phyloP scores from a whole-genome alignment of 2,113 vertebrate species.

The Notiomystis cincta region DNA sequence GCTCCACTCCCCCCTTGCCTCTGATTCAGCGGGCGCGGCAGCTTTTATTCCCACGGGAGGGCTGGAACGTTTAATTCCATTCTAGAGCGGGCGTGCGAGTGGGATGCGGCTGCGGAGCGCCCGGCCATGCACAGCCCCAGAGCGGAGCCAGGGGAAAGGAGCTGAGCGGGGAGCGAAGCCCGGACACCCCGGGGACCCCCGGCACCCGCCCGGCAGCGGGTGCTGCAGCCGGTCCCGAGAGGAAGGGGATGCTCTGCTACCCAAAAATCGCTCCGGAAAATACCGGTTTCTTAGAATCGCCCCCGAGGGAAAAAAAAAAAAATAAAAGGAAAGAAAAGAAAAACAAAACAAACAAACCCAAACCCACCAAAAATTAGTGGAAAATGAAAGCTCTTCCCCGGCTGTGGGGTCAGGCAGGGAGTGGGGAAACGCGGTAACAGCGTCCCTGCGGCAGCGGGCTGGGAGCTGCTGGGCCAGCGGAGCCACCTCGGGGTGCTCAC shows the following conservation, averaged over 20 bases:
- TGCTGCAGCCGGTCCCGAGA: no score
- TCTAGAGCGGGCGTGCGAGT: neutral
- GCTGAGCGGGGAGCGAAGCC: neutral
- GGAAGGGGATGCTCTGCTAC: neutral
- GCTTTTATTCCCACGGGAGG: neutral
- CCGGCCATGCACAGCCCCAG: neutral
- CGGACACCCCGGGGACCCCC: neutral
- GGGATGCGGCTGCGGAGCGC: neutral
- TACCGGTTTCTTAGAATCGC: accelerated
- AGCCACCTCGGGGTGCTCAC: neutral
- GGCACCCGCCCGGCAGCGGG: neutral
- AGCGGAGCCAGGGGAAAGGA: neutral
- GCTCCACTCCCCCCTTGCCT: accelerated
- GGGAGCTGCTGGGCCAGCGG: neutral
- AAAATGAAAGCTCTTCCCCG: neutral
- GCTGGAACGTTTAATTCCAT: accelerated
- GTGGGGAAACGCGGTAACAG: accelerated
- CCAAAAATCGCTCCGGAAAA: neutral
- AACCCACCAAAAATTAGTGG: neutral
- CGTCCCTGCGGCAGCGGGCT: neutral
- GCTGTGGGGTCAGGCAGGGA: neutral
- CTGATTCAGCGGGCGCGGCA: accelerated
- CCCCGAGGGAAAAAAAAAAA: accelerated
- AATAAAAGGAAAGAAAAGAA: neutral
- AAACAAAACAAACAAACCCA: no score